These are phyloP conservation scores for Luffia ferchaultella DNA, from an alignment of 2,888 invertebrate species.

Conservation along the genomic window DNA sequence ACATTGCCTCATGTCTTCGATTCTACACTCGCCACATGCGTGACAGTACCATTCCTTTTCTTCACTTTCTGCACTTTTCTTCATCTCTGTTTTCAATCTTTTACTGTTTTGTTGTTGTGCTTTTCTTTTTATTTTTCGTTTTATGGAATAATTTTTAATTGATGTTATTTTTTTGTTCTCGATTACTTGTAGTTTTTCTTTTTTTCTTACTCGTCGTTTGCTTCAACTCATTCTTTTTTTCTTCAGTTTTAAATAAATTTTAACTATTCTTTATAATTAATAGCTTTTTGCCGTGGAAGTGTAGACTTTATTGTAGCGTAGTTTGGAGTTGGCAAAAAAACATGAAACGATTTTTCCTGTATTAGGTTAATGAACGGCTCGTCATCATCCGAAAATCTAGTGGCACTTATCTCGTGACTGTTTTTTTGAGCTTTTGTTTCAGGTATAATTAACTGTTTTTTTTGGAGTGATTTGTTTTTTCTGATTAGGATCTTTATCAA, in stretches of 20 bases:
- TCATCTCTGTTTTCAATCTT: too few relatives aligned
- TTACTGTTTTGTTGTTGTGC: too few relatives aligned
- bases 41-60: conserved; percentile 14
- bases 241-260: conserved; percentile 18
- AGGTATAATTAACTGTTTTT: conserved; percentile 13
- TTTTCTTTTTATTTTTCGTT: conserved; percentile 13
- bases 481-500: conserved; percentile 14
- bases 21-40: conserved; percentile 11
- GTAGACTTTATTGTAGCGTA: conserved; percentile 16
- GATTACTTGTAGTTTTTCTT: conserved; percentile 6
- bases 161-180: conserved; percentile 7
- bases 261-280: conserved; percentile 18
- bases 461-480: conserved; percentile 16
- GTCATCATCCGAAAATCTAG: too few relatives aligned
- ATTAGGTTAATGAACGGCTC: too few relatives aligned
- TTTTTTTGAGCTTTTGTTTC: too few relatives aligned
- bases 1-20: conserved; percentile 17
- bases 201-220: conserved; percentile 15
- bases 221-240: conserved; percentile 14
- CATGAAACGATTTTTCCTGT: conserved; percentile 18
- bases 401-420: too few relatives aligned
- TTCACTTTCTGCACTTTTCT: conserved; percentile 1
- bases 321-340: conserved; percentile 19
- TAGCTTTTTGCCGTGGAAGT: conserved; percentile 15
- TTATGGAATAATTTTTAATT: conserved; percentile 4